A percentile compares a stretch with the other conserved stretches of the same genome.
These are phyloP conservation scores for Cryptops parisi DNA, from an alignment of 2,888 invertebrate genomes.

Conservation along the genomic window DNA sequence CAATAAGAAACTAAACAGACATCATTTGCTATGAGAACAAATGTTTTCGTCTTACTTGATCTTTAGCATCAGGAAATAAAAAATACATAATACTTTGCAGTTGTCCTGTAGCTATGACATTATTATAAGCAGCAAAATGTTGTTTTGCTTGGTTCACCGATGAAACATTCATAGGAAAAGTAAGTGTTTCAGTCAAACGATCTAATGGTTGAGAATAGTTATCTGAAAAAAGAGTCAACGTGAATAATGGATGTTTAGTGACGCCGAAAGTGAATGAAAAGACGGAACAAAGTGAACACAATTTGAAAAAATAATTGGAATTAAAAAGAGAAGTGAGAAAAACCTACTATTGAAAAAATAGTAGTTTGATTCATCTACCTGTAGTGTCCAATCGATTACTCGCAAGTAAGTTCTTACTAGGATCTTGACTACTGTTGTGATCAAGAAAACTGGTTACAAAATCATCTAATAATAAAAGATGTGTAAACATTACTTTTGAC, in stretches of 20 bases:
- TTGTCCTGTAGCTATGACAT: slow-evolving; percentile 60
- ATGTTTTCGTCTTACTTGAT: not conserved
- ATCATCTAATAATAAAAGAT: slow-evolving; percentile 36
- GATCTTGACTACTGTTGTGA: slow-evolving; percentile 37
- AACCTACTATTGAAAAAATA: no score
- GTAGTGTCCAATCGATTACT: not conserved
- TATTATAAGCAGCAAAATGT: slow-evolving; percentile 35
- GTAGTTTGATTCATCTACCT: not conserved
- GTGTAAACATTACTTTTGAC: not conserved
- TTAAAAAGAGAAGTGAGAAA: no score
- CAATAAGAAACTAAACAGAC: no score
- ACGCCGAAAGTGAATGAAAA: no score
- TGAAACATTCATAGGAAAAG: slow-evolving; percentile 24
- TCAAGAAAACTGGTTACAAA: slow-evolving; percentile 55
- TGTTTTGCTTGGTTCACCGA: slow-evolving; percentile 35
- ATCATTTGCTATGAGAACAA: no score
- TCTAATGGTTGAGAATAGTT: slow-evolving; percentile 34
- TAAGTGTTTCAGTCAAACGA: slow-evolving; percentile 54
- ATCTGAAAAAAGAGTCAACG: no score
- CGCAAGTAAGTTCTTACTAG: slow-evolving; percentile 40
- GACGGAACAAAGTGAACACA: no score
- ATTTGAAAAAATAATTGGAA: no score
- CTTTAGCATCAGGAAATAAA: slow-evolving; percentile 73
- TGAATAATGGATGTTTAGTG: no score
- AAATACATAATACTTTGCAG: slow-evolving; percentile 63